phyloP scores from a whole-genome alignment of 37 sponge, comb jelly and placozoan species.

The Ianthella basta region DNA sequence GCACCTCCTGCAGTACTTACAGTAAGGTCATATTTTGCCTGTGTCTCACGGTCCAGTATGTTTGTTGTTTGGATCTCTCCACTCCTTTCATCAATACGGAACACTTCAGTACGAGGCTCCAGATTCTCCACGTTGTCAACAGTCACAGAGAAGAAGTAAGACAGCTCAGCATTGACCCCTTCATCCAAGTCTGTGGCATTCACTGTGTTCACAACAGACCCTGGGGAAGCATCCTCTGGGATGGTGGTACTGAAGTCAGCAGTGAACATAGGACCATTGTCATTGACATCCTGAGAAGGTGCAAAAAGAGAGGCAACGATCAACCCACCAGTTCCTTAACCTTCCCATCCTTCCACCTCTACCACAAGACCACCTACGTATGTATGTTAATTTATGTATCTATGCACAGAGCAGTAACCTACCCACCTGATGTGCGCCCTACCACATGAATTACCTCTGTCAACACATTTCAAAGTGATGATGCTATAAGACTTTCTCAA shows the following conservation, averaged over 20 bases:
- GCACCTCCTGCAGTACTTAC: slow-evolving; percentile 38
- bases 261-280: slow-evolving; percentile 36
- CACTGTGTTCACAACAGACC: not conserved
- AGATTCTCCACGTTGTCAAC: slow-evolving; percentile 32
- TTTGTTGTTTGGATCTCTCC: slow-evolving; percentile 37
- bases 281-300: slow-evolving; percentile 49
- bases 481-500: no score
- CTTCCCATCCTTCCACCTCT: no score
- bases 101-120: slow-evolving; percentile 45
- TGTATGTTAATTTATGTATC: no score
- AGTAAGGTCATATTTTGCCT: slow-evolving; percentile 30
- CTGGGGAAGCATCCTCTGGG: slow-evolving; percentile 12
- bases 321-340: not conserved
- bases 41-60: slow-evolving; percentile 28
- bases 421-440: no score
- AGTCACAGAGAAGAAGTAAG: slow-evolving; percentile 30
- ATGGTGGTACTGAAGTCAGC: not conserved
- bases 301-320: not conserved
- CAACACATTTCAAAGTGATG: not conserved
- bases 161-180: slow-evolving; percentile 52
- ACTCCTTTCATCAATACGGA: slow-evolving; percentile 26
- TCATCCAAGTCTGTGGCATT: slow-evolving; percentile 55
- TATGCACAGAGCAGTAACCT: no score
- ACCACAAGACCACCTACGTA: no score
- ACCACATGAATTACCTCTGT: not conserved